Conservation (phyloP, 2,888 invertebrate species). For the Hypomecis punctinalis region DNA sequence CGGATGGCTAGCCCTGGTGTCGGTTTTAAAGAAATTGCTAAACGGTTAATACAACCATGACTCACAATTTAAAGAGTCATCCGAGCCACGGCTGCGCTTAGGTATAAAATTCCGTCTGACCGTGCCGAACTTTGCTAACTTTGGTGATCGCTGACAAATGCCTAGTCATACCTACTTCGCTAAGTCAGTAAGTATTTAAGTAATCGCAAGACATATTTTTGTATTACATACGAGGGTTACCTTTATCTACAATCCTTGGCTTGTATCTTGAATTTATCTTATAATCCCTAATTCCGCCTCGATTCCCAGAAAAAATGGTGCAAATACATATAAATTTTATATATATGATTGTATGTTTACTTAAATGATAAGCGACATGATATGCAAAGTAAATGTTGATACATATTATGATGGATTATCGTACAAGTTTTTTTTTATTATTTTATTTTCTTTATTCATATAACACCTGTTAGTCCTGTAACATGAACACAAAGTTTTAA, state of each 20-base stretch:
- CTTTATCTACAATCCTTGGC: conserved; percentile 16
- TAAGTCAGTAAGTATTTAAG: neutral
- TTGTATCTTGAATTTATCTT: conserved; percentile 20
- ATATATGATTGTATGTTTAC: conserved; percentile 2
- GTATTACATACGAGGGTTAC: neutral
- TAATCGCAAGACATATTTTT: neutral
- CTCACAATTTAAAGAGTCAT: too few relatives aligned
- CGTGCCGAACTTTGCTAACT: too few relatives aligned
- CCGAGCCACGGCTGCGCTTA: too few relatives aligned
- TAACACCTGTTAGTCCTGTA: neutral
- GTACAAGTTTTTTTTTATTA: neutral
- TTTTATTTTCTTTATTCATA: neutral
- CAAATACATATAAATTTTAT: neutral
- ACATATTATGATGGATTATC: neutral
- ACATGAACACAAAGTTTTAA: neutral
- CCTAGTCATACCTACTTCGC: neutral
- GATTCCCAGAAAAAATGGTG: conserved; percentile 15
- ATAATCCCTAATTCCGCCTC: conserved; percentile 13
- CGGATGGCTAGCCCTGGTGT: too few relatives aligned
- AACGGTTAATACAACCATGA: too few relatives aligned
- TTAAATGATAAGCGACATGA: conserved; percentile 9
- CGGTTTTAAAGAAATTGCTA: too few relatives aligned
- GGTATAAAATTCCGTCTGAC: too few relatives aligned
- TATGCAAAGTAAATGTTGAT: neutral
- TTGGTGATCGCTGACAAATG: neutral